Evolutionary conservation across 2,888 invertebrate genomes (phyloP), one percentile per base, ranked within the genome.

Genomic region (Leucophenga montana): DNA sequence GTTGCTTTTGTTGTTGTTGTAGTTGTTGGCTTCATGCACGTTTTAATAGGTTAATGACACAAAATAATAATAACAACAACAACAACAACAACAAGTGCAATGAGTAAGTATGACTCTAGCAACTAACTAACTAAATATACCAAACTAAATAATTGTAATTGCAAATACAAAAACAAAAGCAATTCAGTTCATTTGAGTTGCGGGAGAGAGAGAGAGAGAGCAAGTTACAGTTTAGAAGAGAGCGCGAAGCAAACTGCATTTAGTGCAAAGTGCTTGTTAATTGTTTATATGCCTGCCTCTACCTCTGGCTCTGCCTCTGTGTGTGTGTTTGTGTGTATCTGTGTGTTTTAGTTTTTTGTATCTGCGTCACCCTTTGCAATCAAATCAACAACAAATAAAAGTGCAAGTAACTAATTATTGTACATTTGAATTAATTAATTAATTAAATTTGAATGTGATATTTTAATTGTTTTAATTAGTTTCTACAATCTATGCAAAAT

Each of bases 31-130:
- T 27, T 27, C 27, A 46, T 61, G 68, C 84, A 84, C 84, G 85
- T 84, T 85, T 27, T 85, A 85, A 85, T 85, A 82, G 85, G 86
- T 85, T 85, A 85, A 86, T 86, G 85, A 85, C 85, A 85, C 83
- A 83, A 76, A 78, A 77, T 71, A 67, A 73, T 53, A 68, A 73
- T 6, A 50, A 50, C 18, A 18, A 69, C 75, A 75, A 50, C 73
- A 75, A 73, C 72, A 67, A 73, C 56, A 68, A 73, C 16, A 50
- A 50, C 18, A 18, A 69, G 75, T n/a, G 67, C 67, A 71, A 64
- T 66, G 69, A 64, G 56, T 53, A 6, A 64, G 56, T 53, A 6
- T 50, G 18, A n/a, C 14, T 14, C 74, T 66, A 74, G 70, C 77
- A 67, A 74, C 71, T 81, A 77, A 62, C 69, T 68, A 74, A 66